Conservation (phyloP, 2,888 invertebrate species). For the Glaucopsyche alexis region DNA sequence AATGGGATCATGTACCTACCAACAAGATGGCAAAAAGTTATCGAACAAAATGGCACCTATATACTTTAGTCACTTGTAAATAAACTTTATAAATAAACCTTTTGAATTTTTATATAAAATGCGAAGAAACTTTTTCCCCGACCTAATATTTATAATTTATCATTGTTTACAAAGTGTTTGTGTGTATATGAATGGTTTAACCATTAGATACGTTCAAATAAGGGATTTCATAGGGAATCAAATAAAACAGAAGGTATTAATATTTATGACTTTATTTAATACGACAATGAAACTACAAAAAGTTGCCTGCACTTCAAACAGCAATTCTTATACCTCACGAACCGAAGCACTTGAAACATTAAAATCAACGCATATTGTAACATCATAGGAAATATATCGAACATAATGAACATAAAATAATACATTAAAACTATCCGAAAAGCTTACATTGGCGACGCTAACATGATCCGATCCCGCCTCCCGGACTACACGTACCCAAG, state of each 20-base stretch:
- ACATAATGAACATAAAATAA: constrained; percentile 57
- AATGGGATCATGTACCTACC: too few species aligned
- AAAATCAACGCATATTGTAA: constrained; percentile 64
- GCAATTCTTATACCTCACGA: constrained; percentile 73
- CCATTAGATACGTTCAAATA: too few species aligned
- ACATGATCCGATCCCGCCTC: constrained; percentile 69
- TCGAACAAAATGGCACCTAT: too few species aligned
- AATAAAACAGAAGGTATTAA: constrained; percentile 55
- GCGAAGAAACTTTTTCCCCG: too few species aligned
- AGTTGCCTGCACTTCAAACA: constrained; percentile 78
- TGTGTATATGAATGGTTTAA: too few species aligned
- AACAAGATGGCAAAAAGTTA: too few species aligned
- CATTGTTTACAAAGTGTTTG: too few species aligned
- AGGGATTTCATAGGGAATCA: constrained; percentile 28
- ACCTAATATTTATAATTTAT: too few species aligned
- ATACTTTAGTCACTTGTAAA: too few species aligned
- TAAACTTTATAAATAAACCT: too few species aligned
- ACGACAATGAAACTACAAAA: constrained; percentile 81
- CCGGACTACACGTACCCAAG: constrained; percentile 76
- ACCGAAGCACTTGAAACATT: constrained; percentile 77
- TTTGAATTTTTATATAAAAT: too few species aligned
- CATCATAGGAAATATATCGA: constrained; percentile 55
- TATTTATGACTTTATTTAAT: constrained; percentile 79
- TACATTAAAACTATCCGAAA: constrained; percentile 62
- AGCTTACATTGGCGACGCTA: constrained; percentile 71